A percentile compares a stretch with the other conserved stretches of the same genome.
These are phyloP conservation scores for Elaphurus davidianus DNA, from an alignment of 2,113 vertebrate genomes.

Conservation along the genomic window DNA sequence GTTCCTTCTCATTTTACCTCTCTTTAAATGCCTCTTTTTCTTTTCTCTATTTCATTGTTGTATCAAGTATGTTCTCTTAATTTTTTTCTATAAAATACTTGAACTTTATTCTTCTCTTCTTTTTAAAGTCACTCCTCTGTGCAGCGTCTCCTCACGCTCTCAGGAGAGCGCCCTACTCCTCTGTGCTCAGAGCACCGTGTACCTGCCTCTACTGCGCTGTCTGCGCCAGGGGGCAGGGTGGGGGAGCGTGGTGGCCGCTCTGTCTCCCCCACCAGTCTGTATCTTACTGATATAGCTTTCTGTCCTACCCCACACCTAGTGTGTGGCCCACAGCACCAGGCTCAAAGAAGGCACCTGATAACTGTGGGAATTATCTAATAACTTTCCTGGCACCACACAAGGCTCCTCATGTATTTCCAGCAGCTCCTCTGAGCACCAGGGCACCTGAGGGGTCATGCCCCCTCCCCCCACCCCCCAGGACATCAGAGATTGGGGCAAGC, in stretches of 20 bases:
- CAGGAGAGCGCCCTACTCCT: fast-evolving
- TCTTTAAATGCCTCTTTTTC: not conserved
- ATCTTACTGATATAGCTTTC: not conserved
- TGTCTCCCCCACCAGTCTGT: fast-evolving
- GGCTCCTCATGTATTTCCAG: not conserved
- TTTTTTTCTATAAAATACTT: not conserved
- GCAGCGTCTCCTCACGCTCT: not conserved
- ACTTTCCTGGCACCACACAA: not conserved
- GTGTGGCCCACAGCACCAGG: not conserved
- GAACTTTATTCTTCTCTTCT: not conserved
- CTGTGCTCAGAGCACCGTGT: not conserved
- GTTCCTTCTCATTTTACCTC: not conserved
- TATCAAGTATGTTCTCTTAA: not conserved
- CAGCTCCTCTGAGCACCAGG: not conserved
- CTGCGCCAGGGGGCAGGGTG: fast-evolving
- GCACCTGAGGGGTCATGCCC: not conserved
- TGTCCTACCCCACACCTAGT: not conserved
- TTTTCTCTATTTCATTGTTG: not conserved
- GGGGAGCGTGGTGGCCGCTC: not conserved
- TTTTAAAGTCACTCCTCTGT: not conserved
- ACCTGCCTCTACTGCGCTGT: fast-evolving
- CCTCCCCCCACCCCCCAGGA: not conserved
- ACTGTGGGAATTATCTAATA: too few relatives aligned
- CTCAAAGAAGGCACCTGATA: not conserved
- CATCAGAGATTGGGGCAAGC: not conserved